Evolutionary conservation across 2,797 vertebrate genomes (phyloP).

Genomic region (Potorous gilbertii): DNA sequence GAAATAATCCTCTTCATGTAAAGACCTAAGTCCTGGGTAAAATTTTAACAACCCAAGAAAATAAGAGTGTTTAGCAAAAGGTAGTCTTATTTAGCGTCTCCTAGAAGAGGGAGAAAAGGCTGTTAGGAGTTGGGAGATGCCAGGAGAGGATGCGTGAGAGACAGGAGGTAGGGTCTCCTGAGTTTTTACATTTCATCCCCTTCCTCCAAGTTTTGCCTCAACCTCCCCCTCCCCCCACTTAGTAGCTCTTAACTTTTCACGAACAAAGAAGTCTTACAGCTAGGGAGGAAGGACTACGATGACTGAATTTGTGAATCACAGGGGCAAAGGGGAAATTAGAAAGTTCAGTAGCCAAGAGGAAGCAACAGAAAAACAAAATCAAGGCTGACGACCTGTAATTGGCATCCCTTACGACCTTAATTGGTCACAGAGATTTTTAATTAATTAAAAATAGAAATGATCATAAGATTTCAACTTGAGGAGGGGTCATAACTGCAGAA

Average conservation of each 20-base stretch:
- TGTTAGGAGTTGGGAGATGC: background rate
- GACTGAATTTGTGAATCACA: background rate
- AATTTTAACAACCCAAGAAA: background rate
- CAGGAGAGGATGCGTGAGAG: background rate
- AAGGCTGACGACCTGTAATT: background rate
- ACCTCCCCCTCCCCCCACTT: background rate
- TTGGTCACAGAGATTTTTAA: background rate
- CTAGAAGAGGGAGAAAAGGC: background rate
- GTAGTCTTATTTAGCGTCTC: background rate
- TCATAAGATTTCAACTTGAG: background rate
- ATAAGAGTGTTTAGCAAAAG: constrained; percentile 1
- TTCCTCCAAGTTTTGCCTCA: background rate
- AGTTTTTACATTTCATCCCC: background rate
- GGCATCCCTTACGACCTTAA: background rate
- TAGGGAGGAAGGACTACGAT: constrained; percentile 8
- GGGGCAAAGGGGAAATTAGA: background rate
- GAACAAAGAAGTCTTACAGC: background rate
- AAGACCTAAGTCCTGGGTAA: background rate
- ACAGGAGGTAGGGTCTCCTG: background rate
- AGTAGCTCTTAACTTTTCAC: constrained; percentile 2
- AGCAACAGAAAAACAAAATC: constrained; percentile 32
- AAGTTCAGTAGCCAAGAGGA: background rate
- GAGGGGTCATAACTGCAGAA: background rate
- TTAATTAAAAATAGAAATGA: background rate
- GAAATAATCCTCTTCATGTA: background rate